Evolutionary conservation across 2,888 invertebrate genomes (phyloP).

Genomic region (Drosophila nr. perissopoda): DNA sequence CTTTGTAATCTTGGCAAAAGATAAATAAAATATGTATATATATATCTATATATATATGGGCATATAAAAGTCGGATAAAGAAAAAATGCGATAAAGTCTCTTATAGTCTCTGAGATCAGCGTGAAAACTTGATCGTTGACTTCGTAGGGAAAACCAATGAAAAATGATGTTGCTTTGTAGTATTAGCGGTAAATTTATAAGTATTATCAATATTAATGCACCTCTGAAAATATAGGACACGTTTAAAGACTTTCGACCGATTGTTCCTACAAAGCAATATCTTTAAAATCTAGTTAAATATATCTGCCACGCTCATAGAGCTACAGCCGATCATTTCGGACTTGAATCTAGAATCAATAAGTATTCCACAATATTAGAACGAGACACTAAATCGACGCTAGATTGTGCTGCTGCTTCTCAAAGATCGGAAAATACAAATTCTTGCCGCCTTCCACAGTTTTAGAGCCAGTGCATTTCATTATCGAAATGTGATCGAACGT

Average conservation of each 20-base stretch:
- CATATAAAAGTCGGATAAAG: conserved; percentile 19
- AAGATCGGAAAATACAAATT: neutral
- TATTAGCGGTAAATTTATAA: neutral
- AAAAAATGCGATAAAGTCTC: conserved; percentile 41
- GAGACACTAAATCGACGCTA: neutral
- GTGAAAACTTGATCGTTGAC: neutral
- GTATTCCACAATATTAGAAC: neutral
- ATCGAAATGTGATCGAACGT: neutral
- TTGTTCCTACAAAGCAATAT: neutral
- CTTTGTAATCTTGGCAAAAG: conserved; percentile 54
- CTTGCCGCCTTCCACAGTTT: neutral
- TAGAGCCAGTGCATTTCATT: neutral
- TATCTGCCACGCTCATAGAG: neutral
- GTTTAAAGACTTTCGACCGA: neutral
- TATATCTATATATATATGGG: neutral
- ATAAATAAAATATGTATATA: conserved; percentile 6
- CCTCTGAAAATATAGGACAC: neutral
- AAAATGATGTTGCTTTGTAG: neutral
- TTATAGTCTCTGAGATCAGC: neutral
- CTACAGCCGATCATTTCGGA: neutral
- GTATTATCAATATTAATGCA: neutral
- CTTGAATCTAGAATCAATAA: neutral
- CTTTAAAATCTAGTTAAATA: neutral
- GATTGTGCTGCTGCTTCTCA: neutral
- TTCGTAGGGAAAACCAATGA: neutral